Percentiles rank a stretch among this genome's conserved stretches.
phyloP scores from a whole-genome alignment of 2,797 vertebrate species.

The Galagoides demidoff region DNA sequence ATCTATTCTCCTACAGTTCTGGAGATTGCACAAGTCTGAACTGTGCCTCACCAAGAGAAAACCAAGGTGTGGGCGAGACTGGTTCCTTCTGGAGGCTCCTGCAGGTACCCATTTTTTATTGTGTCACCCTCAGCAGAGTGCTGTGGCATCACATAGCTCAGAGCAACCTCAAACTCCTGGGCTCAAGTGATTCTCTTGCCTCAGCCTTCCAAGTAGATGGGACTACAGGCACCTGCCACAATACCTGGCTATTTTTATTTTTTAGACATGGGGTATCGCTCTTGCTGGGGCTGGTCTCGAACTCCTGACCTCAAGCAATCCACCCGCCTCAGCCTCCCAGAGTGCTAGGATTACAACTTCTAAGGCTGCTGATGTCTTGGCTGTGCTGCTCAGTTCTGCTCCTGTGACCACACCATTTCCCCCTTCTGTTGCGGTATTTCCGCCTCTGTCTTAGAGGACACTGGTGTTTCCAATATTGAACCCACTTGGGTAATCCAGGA shows the following conservation, averaged over 20 bases:
- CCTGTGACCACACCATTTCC: fast-evolving
- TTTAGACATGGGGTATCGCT: too few species aligned
- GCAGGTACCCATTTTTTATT: too few species aligned
- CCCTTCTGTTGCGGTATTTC: background rate
- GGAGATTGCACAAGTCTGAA: background rate
- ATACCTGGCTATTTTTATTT: too few species aligned
- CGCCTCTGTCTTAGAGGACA: background rate
- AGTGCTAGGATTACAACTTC: background rate
- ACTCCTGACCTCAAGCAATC: too few species aligned
- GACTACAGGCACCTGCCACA: too few species aligned
- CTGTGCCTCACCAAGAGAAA: background rate
- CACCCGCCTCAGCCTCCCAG: too few species aligned
- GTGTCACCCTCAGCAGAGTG: too few species aligned
- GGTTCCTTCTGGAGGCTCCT: background rate
- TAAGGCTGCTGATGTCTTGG: background rate
- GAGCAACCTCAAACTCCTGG: too few species aligned
- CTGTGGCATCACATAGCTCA: too few species aligned
- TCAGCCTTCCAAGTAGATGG: too few species aligned
- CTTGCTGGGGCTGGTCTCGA: too few species aligned
- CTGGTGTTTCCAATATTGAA: background rate
- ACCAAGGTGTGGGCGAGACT: fast-evolving
- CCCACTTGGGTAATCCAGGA: background rate
- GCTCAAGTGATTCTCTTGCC: too few species aligned
- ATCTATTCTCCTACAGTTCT: background rate
- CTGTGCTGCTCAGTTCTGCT: background rate